Conservation (phyloP, 1,140 invertebrate species). For the Akabosia matsudoensis region DNA sequence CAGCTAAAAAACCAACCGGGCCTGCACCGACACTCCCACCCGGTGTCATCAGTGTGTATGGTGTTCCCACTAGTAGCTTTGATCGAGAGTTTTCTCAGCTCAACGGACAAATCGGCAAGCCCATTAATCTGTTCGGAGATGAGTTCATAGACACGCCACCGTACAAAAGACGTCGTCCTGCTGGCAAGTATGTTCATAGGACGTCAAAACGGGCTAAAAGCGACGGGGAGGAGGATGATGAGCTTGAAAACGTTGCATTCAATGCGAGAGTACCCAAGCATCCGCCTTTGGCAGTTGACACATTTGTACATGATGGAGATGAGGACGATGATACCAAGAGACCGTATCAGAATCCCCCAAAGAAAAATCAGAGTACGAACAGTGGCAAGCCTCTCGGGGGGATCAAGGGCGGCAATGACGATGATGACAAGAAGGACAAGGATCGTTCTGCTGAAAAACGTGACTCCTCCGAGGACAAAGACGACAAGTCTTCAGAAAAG, state of each 20-base stretch:
- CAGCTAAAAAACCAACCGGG: background rate
- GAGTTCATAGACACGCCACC: background rate
- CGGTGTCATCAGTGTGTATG: conserved; percentile 4
- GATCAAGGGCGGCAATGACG: background rate
- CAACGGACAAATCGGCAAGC: background rate
- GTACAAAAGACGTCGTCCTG: background rate
- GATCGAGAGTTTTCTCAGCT: conserved; percentile 12
- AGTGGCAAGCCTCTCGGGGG: background rate
- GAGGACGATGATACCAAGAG: conserved; percentile 22
- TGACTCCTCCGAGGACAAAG: background rate
- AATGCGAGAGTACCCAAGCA: background rate
- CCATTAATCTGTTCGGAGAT: background rate
- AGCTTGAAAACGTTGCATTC: background rate
- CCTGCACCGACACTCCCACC: conserved; percentile 18
- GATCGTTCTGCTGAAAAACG: background rate
- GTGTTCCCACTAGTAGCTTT: background rate
- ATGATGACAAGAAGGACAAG: background rate
- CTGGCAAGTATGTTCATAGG: background rate
- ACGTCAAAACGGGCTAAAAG: background rate
- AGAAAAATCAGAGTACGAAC: background rate
- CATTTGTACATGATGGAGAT: background rate
- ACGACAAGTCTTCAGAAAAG: background rate
- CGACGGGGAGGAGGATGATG: background rate
- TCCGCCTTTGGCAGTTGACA: background rate
- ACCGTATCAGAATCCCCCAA: background rate